Evolutionary conservation across 2,113 vertebrate species (phyloP).

Genomic region (pig (Sus scrofa)): DNA sequence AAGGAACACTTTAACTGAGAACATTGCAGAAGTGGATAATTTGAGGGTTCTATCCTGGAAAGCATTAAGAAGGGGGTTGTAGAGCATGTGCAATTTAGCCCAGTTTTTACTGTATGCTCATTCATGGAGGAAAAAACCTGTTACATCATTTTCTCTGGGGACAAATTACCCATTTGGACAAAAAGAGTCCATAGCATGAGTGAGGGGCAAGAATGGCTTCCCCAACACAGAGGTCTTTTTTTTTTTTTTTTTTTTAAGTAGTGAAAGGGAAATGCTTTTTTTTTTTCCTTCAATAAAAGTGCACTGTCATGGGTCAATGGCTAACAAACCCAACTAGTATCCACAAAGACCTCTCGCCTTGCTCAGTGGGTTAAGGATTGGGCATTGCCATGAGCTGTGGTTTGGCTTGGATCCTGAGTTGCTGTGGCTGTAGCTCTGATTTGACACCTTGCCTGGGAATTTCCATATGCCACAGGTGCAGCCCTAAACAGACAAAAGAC

Average conservation of each 20-base stretch:
- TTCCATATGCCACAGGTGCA: too few species aligned
- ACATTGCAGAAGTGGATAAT: conserved; percentile 59
- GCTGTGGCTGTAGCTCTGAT: too few species aligned
- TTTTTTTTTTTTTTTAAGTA: conserved; percentile 52
- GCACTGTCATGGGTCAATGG: background rate
- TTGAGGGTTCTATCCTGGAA: conserved; percentile 72
- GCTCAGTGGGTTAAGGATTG: too few species aligned
- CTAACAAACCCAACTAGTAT: too few species aligned
- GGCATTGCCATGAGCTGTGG: too few species aligned
- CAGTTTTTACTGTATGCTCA: conserved; percentile 68
- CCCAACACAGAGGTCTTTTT: conserved; percentile 59
- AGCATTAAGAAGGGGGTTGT: conserved; percentile 70
- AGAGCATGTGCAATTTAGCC: conserved; percentile 65
- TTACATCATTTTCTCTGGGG: conserved; percentile 76
- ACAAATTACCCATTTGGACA: conserved; percentile 78
- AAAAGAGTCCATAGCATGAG: conserved; percentile 59
- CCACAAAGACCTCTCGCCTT: too few species aligned
- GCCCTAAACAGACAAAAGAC: too few species aligned
- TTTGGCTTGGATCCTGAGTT: too few species aligned
- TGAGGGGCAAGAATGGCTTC: conserved; percentile 54
- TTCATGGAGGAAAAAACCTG: conserved; percentile 68
- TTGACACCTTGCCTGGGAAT: too few species aligned
- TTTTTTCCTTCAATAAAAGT: conserved; percentile 15
- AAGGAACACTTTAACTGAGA: conserved; percentile 72
- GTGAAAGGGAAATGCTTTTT: background rate